Evolutionary conservation across 1,140 invertebrate species (phyloP).

Genomic region (Drosophila watanabei): DNA sequence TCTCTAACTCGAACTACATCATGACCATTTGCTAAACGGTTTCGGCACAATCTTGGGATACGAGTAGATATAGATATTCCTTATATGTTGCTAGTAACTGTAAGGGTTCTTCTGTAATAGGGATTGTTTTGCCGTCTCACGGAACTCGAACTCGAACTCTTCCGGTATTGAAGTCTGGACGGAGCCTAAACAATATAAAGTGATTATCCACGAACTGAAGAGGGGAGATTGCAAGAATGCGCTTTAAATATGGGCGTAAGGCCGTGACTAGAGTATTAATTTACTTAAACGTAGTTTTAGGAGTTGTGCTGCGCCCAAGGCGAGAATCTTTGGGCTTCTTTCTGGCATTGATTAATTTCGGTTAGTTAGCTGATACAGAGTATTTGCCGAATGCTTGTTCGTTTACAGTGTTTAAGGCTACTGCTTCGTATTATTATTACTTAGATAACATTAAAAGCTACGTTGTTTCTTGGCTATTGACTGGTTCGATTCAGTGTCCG

Average conservation of each 20-base stretch:
- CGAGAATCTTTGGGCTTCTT: slow-evolving; percentile 50
- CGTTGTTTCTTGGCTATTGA: slow-evolving; percentile 27
- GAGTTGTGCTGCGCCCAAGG: slow-evolving; percentile 43
- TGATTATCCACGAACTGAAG: slow-evolving; percentile 32
- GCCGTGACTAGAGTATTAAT: slow-evolving; percentile 41
- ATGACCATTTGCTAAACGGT: slow-evolving; percentile 34
- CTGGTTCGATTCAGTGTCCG: slow-evolving; percentile 28
- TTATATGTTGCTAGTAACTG: slow-evolving; percentile 23
- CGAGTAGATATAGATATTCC: slow-evolving; percentile 19
- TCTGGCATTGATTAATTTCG: slow-evolving; percentile 48
- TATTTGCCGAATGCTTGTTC: slow-evolving; percentile 36
- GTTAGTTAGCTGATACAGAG: slow-evolving; percentile 48
- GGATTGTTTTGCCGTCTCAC: slow-evolving; percentile 25
- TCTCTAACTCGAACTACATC: slow-evolving; percentile 23
- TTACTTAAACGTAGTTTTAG: slow-evolving; percentile 29
- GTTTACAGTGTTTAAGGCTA: slow-evolving; percentile 34
- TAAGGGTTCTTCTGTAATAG: slow-evolving; percentile 24
- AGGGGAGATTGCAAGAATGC: slow-evolving; percentile 41
- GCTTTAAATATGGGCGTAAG: slow-evolving; percentile 17
- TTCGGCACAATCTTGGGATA: slow-evolving; percentile 77
- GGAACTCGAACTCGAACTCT: slow-evolving; percentile 20
- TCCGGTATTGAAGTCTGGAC: slow-evolving; percentile 57
- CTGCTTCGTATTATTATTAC: slow-evolving; percentile 50
- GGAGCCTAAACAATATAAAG: slow-evolving; percentile 65
- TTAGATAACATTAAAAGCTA: slow-evolving; percentile 43